These are phyloP conservation scores for Lycodopsis pacificus DNA, from an alignment of 2,797 vertebrate genomes.

Conservation along the genomic window DNA sequence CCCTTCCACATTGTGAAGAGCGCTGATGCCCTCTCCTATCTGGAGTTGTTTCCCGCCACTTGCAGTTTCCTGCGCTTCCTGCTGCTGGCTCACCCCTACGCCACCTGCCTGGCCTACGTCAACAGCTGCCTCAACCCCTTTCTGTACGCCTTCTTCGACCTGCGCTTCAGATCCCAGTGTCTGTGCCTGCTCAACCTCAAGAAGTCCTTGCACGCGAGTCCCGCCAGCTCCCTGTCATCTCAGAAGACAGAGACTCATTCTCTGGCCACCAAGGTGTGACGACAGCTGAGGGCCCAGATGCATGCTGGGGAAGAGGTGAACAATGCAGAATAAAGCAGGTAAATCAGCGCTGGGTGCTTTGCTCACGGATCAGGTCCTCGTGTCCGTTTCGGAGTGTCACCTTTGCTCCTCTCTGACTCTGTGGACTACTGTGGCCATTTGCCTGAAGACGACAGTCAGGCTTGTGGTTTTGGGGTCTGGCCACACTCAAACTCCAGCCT, in stretches of 20 bases:
- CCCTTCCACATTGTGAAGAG: constrained; percentile 91
- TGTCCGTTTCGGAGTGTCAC: constrained; percentile 44
- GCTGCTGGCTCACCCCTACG: constrained; percentile 87
- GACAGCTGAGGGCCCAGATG: constrained; percentile 19
- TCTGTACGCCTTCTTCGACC: constrained; percentile 92
- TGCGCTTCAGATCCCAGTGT: constrained; percentile 89
- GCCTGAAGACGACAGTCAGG: constrained; percentile 20
- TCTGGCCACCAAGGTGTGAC: constrained; percentile 88
- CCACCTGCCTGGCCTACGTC: constrained; percentile 91
- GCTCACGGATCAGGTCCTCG: constrained; percentile 13
- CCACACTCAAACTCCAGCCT: constrained; percentile 30
- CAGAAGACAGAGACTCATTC: constrained; percentile 89
- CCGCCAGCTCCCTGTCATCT: constrained; percentile 84
- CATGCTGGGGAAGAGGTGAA: constrained; percentile 52
- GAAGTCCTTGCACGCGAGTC: constrained; percentile 81
- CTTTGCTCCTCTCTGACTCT: constrained; percentile 46
- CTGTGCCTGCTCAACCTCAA: constrained; percentile 87
- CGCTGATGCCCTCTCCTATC: constrained; percentile 87
- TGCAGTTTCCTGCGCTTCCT: constrained; percentile 82
- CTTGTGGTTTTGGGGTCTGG: constrained; percentile 34
- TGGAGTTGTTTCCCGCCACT: constrained; percentile 79
- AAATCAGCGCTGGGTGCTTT: constrained; percentile 39
- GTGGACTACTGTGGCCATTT: constrained; percentile 26
- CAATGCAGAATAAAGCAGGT: constrained; percentile 63
- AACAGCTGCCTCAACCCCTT: constrained; percentile 95